Conservation (phyloP, 1,140 invertebrate species). For the Cylas formicarius region DNA sequence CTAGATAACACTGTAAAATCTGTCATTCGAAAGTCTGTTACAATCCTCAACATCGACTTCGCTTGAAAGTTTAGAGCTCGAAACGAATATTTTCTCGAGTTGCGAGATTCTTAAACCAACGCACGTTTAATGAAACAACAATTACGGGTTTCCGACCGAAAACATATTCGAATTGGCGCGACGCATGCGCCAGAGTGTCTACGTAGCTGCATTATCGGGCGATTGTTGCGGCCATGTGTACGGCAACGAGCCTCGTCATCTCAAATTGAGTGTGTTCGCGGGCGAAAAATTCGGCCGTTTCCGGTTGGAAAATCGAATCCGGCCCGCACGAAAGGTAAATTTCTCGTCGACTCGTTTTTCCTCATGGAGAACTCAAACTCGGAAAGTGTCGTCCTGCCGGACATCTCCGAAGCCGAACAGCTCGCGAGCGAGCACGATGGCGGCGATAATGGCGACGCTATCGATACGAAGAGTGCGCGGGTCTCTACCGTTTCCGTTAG, state of each 20-base stretch:
- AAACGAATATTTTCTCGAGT: no score
- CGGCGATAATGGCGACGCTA: constrained; percentile 41
- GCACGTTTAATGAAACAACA: no score
- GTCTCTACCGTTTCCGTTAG: constrained; percentile 43
- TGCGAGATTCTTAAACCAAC: no score
- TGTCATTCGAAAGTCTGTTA: no score
- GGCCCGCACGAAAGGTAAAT: constrained; percentile 6
- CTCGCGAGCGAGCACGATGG: constrained; percentile 52
- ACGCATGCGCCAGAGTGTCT: constrained; percentile 22
- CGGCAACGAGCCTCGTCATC: constrained; percentile 13
- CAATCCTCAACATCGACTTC: no score
- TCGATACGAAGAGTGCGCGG: constrained; percentile 40
- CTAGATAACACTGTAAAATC: no score
- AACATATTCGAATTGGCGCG: constrained; percentile 24
- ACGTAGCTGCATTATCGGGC: constrained; percentile 13
- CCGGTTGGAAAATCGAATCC: constrained; percentile 4
- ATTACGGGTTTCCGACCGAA: no score
- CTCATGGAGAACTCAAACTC: constrained; percentile 49
- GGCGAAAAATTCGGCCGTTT: constrained; percentile 9
- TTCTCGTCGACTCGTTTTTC: constrained; percentile 19
- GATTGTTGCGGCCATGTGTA: constrained; percentile 14
- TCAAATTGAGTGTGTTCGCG: constrained; percentile 6
- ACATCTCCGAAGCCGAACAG: constrained; percentile 58
- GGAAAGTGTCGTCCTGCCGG: constrained; percentile 60
- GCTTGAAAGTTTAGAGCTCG: no score